Evolutionary conservation across 1,140 invertebrate genomes (phyloP), one percentile per base, ranked within the genome.

Genomic region (Triops cancriformis): DNA sequence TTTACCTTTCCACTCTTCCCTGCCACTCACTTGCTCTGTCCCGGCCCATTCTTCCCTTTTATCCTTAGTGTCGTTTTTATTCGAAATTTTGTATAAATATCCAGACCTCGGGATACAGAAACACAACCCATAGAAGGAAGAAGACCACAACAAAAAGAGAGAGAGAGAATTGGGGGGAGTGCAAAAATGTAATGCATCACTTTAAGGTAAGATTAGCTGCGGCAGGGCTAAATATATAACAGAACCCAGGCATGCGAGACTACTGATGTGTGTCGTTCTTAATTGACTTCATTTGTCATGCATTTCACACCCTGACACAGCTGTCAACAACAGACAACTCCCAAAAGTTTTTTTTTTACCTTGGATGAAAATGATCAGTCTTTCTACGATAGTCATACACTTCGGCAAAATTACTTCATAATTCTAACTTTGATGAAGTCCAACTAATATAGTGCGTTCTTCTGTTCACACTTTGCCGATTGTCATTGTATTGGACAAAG

Each of bases 271-370:
- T 64, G 23, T 23, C 14, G 5, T 64, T 14, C 51, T 18, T 64
- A 64, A 64, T 64, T 64, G 51, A 64, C 51, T 23, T 23, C 51
- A 64, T 64, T 64, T 64, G 51, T 64, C 51, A 64, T n/a, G 18
- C 0, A 64, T 64, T 64, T 64, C 51, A 64, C 51, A 64, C 51
- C 18, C 18, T 64, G 51, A 64, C 51, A 64, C 45, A 64, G 18
- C 51, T 64, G 51, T 23, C 51, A 64, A 23, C 3, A 64, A 64
- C 23, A 14, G 23, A 64, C 10, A 23, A 64, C 23, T 18, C 18
- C 23, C 51, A 23, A 18, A 6, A n/a, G 51, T 64, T 5, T 6
- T n/a, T 64, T 64, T 64, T 10, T 23, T 10, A 10, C 6, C 18
- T 6, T n/a, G 18, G 23, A 64, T 2, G 18, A 64, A 37, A 37